Percentiles rank a stretch among this genome's conserved stretches.
phyloP scores from a whole-genome alignment of 2,113 vertebrate genomes.

The Rhinogobius similis region DNA sequence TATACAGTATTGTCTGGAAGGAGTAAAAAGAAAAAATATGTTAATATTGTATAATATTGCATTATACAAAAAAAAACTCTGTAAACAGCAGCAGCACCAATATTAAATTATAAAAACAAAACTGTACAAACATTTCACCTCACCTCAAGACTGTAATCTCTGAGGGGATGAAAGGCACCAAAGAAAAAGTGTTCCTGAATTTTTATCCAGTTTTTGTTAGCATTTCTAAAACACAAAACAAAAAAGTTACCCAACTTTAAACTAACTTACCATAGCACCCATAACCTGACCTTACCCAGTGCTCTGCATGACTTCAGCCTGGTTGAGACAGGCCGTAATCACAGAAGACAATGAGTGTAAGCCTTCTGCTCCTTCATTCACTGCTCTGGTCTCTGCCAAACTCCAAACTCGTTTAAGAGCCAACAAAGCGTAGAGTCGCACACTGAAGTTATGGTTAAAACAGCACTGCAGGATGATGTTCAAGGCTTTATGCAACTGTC shows the following conservation, averaged over 20 bases:
- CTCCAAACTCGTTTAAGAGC: conserved; percentile 90
- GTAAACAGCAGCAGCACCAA: too few species aligned
- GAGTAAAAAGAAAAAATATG: background rate
- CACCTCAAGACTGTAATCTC: conserved; percentile 89
- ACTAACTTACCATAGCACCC: background rate
- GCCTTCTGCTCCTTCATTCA: conserved; percentile 52
- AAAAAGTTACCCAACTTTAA: background rate
- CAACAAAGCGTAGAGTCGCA: conserved; percentile 89
- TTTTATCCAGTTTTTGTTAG: conserved; percentile 90
- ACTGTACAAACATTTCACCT: background rate
- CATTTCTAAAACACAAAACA: conserved; percentile 79
- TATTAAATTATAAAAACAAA: too few species aligned
- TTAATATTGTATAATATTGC: too few species aligned
- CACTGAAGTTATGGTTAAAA: conserved; percentile 91
- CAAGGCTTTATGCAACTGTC: conserved; percentile 80
- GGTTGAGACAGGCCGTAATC: conserved; percentile 85
- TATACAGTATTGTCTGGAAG: conserved; percentile 88
- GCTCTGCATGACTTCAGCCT: conserved; percentile 86
- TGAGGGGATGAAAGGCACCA: conserved; percentile 82
- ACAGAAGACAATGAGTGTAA: conserved; percentile 79
- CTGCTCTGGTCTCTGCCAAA: conserved; percentile 61
- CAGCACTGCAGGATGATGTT: conserved; percentile 86
- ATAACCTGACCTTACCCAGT: conserved; percentile 79
- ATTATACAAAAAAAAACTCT: too few species aligned
- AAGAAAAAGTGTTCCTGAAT: conserved; percentile 98